Conservation (phyloP, 2,888 invertebrate genomes). For the Xestia rhomboidea region DNA sequence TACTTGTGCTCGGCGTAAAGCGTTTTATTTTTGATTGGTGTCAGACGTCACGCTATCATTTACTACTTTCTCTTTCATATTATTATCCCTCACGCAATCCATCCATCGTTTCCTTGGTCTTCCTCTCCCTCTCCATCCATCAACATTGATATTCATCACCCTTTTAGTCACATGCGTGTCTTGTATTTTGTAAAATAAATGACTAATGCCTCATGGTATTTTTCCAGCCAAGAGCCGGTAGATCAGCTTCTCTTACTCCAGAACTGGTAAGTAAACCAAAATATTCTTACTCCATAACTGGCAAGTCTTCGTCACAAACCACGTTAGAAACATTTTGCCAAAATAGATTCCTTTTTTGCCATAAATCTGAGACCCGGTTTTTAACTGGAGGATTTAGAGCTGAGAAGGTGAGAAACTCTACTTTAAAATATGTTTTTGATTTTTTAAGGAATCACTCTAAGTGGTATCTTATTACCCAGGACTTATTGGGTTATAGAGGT, state of each 20-base stretch:
- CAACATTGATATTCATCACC: background rate
- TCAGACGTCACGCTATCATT: no score
- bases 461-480: no score
- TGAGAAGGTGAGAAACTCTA: no score
- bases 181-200: background rate
- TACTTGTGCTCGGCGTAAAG: background rate
- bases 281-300: conserved; percentile 36
- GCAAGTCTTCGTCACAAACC: background rate
- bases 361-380: background rate
- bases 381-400: no score
- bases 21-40: no score
- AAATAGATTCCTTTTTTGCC: background rate
- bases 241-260: conserved; percentile 91
- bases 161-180: background rate
- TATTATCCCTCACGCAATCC: background rate
- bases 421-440: no score
- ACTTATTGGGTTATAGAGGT: no score
- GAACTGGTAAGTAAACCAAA: conserved; percentile 89
- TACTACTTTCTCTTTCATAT: no score
- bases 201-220: background rate
- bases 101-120: background rate
- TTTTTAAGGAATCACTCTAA: background rate
- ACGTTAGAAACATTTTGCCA: background rate
- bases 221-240: conserved; percentile 90
- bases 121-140: background rate